Evolutionary conservation across 1,140 invertebrate species (phyloP), one percentile per base, ranked within the genome.

Genomic region (Muscidifurax raptorellus): DNA sequence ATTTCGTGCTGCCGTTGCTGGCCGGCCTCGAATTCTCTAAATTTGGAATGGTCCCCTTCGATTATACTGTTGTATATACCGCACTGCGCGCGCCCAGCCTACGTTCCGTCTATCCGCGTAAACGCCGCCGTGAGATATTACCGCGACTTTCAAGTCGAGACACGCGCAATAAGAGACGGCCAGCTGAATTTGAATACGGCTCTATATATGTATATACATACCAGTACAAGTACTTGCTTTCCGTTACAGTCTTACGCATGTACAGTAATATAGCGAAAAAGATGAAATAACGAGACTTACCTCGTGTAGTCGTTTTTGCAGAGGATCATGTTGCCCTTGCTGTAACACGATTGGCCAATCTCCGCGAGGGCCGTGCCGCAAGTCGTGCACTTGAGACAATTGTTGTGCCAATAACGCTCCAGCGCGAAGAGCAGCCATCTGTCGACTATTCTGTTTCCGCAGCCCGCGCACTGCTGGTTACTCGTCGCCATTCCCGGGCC

Each of bases 291-390:
- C 7, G 27, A 6, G 4, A 30, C 95, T 95, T 94, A 99, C 98
- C 96, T 97, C 91, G 96, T 95, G 93, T 99, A 99, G 93, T 99
- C 98, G 92, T 95, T 96, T 95, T 97, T 97, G 95, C 98, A 99
- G 87, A 99, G 95, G 90, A 98, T 98, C 96, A 98, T 97, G 88
- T 97, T 97, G 79, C 96, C 95, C 94, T 97, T 97, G 89, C 96
- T 97, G 93, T 97, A 99, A 94, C 97, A 99, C 86, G 97, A 97
- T 69, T 95, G 94, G 67, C 97, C 97, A 90, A 98, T 96, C 89
- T 98, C 97, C 83, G 97, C 97, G 84, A 99, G 94, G 89, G 96
- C 95, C 82, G 96, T 96, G 80, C 95, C 95, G 93, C 98, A 99
- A 92, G 95, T 97, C 87, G 97, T 95, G 94, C 98, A 99, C 93